Conservation (phyloP, 2,888 invertebrate species). For the Macropis europaea region DNA sequence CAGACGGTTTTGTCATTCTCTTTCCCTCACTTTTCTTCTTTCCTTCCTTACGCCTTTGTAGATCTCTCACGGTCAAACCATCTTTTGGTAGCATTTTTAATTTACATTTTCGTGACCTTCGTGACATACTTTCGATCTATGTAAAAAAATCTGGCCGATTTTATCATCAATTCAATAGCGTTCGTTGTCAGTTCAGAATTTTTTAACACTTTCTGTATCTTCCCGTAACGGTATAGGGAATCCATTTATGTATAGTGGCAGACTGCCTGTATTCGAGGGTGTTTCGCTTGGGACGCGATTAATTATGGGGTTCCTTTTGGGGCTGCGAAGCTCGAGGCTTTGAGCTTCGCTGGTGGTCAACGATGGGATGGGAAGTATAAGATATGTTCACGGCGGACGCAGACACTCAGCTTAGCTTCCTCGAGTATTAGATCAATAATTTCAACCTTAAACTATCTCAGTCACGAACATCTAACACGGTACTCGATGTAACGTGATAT, state of each 20-base stretch:
- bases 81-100: too few relatives aligned
- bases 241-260: slow-evolving; percentile 63
- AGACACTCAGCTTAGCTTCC: slow-evolving; percentile 76
- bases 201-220: slow-evolving; percentile 3
- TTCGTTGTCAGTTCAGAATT: too few relatives aligned
- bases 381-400: slow-evolving; percentile 73
- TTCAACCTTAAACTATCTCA: slow-evolving; percentile 67
- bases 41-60: too few relatives aligned
- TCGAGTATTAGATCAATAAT: slow-evolving; percentile 80
- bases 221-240: slow-evolving; percentile 47
- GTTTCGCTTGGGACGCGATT: slow-evolving; percentile 75
- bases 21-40: too few relatives aligned
- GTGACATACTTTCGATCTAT: too few relatives aligned
- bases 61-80: too few relatives aligned
- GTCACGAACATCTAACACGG: slow-evolving; percentile 60
- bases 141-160: too few relatives aligned
- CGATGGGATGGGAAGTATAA: slow-evolving; percentile 73
- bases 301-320: slow-evolving; percentile 76
- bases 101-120: too few relatives aligned
- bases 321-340: slow-evolving; percentile 69
- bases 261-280: slow-evolving; percentile 62
- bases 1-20: too few relatives aligned
- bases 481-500: slow-evolving; percentile 69
- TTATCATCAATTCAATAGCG: too few relatives aligned
- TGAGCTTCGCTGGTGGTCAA: slow-evolving; percentile 69